phyloP scores from a whole-genome alignment of 1,140 invertebrate genomes.

The Aphidius ervi region DNA sequence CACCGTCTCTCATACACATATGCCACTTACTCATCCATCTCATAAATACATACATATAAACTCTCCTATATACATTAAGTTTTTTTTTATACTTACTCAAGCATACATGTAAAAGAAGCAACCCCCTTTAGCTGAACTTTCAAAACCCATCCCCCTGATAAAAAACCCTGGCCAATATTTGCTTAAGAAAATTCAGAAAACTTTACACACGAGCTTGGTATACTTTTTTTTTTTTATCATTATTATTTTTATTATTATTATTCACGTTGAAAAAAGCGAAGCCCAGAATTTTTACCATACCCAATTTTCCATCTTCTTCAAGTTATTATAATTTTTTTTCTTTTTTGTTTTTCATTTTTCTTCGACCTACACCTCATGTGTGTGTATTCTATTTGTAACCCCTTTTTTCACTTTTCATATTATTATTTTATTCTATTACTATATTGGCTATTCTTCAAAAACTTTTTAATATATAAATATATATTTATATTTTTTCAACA shows the following conservation, averaged over 20 bases:
- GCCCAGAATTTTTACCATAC: constrained; percentile 37
- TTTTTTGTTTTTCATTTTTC: not conserved
- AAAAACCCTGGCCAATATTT: constrained; percentile 45
- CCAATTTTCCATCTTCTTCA: constrained; percentile 34
- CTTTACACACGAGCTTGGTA: constrained; percentile 47
- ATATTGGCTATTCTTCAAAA: too few species aligned
- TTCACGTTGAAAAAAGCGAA: constrained; percentile 15
- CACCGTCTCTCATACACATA: constrained; percentile 25
- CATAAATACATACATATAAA: constrained; percentile 6
- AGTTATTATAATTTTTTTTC: constrained; percentile 8
- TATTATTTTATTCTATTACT: too few species aligned
- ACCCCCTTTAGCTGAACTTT: too few species aligned
- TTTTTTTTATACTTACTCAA: too few species aligned
- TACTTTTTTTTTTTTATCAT: not conserved
- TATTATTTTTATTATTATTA: not conserved
- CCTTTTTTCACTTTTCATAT: too few species aligned
- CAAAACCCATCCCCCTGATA: not conserved
- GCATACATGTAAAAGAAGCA: too few species aligned
- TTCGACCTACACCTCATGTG: not conserved
- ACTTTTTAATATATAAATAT: too few species aligned
- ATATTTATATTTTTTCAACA: too few species aligned
- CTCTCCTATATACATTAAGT: too few species aligned
- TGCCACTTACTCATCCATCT: constrained; percentile 17
- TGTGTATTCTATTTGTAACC: too few species aligned
- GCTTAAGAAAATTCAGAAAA: constrained; percentile 51